Evolutionary conservation across 2,888 invertebrate genomes (phyloP).

Genomic region (Tinea pellionella): DNA sequence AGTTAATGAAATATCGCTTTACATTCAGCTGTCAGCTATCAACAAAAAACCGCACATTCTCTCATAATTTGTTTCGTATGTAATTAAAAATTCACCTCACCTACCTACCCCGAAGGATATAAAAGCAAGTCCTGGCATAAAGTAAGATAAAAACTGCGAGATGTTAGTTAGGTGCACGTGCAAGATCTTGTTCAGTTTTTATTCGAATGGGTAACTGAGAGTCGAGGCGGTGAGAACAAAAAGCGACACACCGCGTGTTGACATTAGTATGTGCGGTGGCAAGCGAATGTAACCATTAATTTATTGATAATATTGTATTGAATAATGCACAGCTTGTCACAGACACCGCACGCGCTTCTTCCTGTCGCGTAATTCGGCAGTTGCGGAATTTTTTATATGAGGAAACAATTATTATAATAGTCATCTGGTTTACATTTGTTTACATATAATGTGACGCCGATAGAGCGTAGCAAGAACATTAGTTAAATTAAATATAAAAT

Average conservation of each 20-base stretch:
- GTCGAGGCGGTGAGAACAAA: conserved; percentile 34
- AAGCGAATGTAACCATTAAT: conserved; percentile 19
- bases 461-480: too few species aligned
- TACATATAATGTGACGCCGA: too few species aligned
- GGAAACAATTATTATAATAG: not conserved
- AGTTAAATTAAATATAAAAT: too few species aligned
- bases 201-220: conserved; percentile 13
- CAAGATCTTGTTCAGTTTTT: conserved; percentile 46
- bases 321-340: conserved; percentile 45
- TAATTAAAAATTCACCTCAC: conserved; percentile 46
- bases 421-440: too few species aligned
- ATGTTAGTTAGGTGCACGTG: conserved; percentile 43
- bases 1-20: too few species aligned
- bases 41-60: not conserved
- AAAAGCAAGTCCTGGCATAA: conserved; percentile 53
- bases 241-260: conserved; percentile 57
- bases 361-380: conserved; percentile 15
- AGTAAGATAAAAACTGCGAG: conserved; percentile 36
- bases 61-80: conserved; percentile 15
- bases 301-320: conserved; percentile 60
- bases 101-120: conserved; percentile 37
- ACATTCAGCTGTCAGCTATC: too few species aligned
- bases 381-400: conserved; percentile 8
- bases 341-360: conserved; percentile 27
- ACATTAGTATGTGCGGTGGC: conserved; percentile 32